These are phyloP conservation scores for Vipera ursinii DNA, from an alignment of 2,797 vertebrate genomes.

Conservation along the genomic window DNA sequence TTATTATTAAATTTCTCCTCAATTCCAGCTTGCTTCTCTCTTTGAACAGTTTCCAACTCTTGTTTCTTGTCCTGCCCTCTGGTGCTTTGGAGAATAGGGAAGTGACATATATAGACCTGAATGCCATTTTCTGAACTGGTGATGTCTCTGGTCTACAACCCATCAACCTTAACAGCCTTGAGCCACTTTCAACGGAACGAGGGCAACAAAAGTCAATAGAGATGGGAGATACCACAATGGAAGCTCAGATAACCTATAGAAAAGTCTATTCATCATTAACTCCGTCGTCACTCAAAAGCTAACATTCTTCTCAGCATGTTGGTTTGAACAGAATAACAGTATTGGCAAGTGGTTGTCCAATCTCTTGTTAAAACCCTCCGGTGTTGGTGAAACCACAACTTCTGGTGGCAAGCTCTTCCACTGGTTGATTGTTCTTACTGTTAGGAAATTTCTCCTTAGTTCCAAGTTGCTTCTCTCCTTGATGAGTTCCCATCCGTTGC, in stretches of 20 bases:
- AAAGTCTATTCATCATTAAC: background rate
- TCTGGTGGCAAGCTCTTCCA: background rate
- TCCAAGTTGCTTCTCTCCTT: background rate
- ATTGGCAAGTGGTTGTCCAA: background rate
- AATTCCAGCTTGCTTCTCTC: too few species aligned
- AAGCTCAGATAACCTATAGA: background rate
- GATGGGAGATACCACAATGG: background rate
- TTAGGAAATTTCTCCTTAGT: background rate
- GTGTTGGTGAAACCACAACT: background rate
- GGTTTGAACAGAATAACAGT: background rate
- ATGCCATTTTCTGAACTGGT: background rate
- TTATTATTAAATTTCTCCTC: too few species aligned
- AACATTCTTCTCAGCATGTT: background rate
- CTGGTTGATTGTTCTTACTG: background rate
- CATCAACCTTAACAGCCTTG: background rate
- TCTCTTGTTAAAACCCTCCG: background rate
- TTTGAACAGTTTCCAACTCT: too few species aligned
- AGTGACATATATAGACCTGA: background rate
- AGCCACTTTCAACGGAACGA: background rate
- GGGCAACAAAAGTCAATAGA: background rate
- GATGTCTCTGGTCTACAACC: background rate
- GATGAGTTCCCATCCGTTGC: background rate
- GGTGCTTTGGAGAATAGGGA: too few species aligned
- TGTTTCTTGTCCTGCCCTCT: too few species aligned
- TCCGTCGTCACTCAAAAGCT: background rate